A percentile compares a stretch with the other conserved stretches of the same genome.
phyloP scores from a whole-genome alignment of 2,888 invertebrate genomes.

The Hartigia nigra region DNA sequence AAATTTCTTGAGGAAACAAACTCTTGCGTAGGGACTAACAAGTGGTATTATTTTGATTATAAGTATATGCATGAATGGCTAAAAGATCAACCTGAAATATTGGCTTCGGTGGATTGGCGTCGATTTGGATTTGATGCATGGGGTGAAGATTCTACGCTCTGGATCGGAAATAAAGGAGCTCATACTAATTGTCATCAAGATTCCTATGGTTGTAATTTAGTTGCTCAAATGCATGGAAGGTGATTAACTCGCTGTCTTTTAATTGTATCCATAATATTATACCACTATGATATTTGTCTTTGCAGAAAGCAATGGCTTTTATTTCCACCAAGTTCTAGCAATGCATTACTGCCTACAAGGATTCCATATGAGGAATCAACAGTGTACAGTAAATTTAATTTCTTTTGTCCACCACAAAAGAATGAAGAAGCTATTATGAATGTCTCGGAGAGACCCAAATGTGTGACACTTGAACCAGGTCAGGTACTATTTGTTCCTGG shows the following conservation, averaged over 20 bases:
- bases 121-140: constrained; percentile 79
- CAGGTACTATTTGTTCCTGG: constrained; percentile 90
- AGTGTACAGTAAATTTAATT: constrained; percentile 86
- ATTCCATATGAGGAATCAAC: constrained; percentile 98
- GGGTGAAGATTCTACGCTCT: constrained; percentile 80
- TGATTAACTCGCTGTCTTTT: constrained; percentile 57
- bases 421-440: constrained; percentile 67
- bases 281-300: constrained; percentile 26
- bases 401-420: constrained; percentile 74
- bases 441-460: constrained; percentile 65
- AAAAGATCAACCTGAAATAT: constrained; percentile 69
- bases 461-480: constrained; percentile 81
- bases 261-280: constrained; percentile 12
- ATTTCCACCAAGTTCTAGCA: constrained; percentile 82
- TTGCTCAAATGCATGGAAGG: constrained; percentile 90
- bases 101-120: constrained; percentile 73
- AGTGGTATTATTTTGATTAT: constrained; percentile 89
- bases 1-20: constrained; percentile 69
- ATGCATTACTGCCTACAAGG: constrained; percentile 78
- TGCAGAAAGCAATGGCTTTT: constrained; percentile 90
- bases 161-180: constrained; percentile 88
- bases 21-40: constrained; percentile 58
- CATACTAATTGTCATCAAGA: constrained; percentile 96
- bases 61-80: constrained; percentile 82
- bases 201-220: constrained; percentile 93